Evolutionary conservation across 2,113 vertebrate species (phyloP).

Genomic region (Lepus europaeus): DNA sequence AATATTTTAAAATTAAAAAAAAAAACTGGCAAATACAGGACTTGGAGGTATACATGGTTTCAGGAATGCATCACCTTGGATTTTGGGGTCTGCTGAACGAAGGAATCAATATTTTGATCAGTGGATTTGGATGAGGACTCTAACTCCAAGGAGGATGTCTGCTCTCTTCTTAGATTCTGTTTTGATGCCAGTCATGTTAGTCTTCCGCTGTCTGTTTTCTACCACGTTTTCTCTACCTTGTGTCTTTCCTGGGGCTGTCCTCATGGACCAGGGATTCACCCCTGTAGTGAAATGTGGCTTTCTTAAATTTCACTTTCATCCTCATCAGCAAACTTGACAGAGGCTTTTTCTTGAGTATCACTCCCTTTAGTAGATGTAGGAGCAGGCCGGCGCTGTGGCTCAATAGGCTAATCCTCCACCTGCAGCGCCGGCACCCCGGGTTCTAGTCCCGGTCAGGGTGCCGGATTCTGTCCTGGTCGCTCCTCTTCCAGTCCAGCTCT

Average conservation of each 20-base stretch:
- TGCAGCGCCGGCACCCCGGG: too few species aligned
- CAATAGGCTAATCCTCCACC: too few species aligned
- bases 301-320: not conserved
- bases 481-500: too few species aligned
- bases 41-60: not conserved
- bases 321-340: not conserved
- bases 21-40: not conserved
- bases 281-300: not conserved
- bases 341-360: not conserved
- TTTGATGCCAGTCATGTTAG: not conserved
- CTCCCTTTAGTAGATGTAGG: not conserved
- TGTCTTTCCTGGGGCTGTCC: not conserved
- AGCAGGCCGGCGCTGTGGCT: too few species aligned
- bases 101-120: slow-evolving; percentile 11
- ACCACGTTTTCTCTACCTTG: not conserved
- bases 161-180: not conserved
- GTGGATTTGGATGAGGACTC: not conserved
- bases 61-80: not conserved
- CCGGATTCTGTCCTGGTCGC: too few species aligned
- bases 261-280: too few species aligned
- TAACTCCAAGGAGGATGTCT: not conserved
- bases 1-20: too few species aligned
- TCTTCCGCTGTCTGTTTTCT: not conserved
- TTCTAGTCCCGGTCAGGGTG: too few species aligned
- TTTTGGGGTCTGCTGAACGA: not conserved